phyloP scores from a whole-genome alignment of 1,140 invertebrate species.

The Drosophila elegans region DNA sequence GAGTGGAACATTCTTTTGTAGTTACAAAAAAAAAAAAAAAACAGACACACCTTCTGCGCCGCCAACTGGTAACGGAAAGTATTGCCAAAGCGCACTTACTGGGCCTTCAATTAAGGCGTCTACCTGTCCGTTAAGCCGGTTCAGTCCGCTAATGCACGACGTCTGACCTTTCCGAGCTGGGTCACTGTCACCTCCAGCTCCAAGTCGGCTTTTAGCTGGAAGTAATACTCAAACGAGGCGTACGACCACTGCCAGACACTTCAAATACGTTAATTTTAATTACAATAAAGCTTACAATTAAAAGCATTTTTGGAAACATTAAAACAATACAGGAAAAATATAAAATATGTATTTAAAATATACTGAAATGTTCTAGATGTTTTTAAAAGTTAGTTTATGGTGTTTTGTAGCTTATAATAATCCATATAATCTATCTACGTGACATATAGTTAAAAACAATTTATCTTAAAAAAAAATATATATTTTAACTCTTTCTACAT shows the following conservation, averaged over 20 bases:
- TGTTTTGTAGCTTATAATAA: too few relatives aligned
- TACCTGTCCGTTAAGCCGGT: slow-evolving; percentile 67
- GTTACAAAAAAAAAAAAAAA: neutral
- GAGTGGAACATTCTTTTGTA: slow-evolving; percentile 33
- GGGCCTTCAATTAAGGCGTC: slow-evolving; percentile 51
- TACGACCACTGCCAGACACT: neutral
- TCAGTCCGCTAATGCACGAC: slow-evolving; percentile 50
- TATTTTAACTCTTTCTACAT: too few relatives aligned
- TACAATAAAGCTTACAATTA: neutral
- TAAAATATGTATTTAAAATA: too few relatives aligned
- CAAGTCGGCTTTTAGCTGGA: slow-evolving; percentile 26
- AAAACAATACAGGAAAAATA: too few relatives aligned
- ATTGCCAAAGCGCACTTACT: slow-evolving; percentile 63
- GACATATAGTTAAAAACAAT: too few relatives aligned
- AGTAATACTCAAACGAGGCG: neutral
- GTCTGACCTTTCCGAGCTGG: slow-evolving; percentile 69
- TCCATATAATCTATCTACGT: too few relatives aligned
- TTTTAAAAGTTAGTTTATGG: too few relatives aligned
- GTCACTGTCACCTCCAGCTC: slow-evolving; percentile 52
- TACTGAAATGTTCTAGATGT: too few relatives aligned
- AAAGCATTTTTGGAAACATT: neutral
- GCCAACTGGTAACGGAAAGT: slow-evolving; percentile 43
- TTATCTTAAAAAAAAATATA: too few relatives aligned
- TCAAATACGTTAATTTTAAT: slow-evolving; percentile 9
- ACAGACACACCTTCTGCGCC: slow-evolving; percentile 30